Evolutionary conservation across 2,888 invertebrate genomes (phyloP).

Genomic region (Unio pictorum): DNA sequence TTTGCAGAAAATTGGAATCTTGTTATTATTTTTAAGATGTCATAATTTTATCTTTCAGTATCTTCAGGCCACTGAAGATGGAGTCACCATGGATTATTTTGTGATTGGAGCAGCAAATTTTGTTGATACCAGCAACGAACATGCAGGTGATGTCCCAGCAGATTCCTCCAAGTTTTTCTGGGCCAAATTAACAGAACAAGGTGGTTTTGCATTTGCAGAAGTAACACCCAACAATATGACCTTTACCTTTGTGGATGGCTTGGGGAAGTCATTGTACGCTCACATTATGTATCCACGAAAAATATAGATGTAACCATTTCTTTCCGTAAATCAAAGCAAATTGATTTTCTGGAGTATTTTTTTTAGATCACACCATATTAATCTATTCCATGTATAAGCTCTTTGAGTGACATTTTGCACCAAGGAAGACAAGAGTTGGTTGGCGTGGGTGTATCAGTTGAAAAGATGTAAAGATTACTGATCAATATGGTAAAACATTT

Average conservation of each 20-base stretch:
- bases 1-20: too few relatives aligned
- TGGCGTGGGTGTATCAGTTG: too few relatives aligned
- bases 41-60: constrained; percentile 45
- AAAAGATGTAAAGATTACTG: too few relatives aligned
- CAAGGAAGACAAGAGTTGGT: too few relatives aligned
- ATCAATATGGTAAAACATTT: too few relatives aligned
- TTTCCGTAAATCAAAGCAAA: too few relatives aligned
- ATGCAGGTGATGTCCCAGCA: constrained; percentile 61
- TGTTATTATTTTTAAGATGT: not conserved
- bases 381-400: too few relatives aligned
- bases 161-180: constrained; percentile 64
- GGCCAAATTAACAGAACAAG: constrained; percentile 65
- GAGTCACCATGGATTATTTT: constrained; percentile 69
- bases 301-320: not conserved
- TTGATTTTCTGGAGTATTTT: too few relatives aligned
- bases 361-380: too few relatives aligned
- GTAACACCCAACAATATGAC: constrained; percentile 57
- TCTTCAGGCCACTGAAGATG: constrained; percentile 43
- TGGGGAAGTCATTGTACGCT: constrained; percentile 49
- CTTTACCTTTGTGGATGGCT: constrained; percentile 57
- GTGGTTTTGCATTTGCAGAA: constrained; percentile 68
- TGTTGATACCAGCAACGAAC: constrained; percentile 63
- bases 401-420: too few relatives aligned
- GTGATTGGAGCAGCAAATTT: constrained; percentile 72
- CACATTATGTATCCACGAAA: constrained; percentile 43